Base-by-base conservation (phyloP, 2,888 invertebrate genomes). In the Melanchra persicariae region DNA sequence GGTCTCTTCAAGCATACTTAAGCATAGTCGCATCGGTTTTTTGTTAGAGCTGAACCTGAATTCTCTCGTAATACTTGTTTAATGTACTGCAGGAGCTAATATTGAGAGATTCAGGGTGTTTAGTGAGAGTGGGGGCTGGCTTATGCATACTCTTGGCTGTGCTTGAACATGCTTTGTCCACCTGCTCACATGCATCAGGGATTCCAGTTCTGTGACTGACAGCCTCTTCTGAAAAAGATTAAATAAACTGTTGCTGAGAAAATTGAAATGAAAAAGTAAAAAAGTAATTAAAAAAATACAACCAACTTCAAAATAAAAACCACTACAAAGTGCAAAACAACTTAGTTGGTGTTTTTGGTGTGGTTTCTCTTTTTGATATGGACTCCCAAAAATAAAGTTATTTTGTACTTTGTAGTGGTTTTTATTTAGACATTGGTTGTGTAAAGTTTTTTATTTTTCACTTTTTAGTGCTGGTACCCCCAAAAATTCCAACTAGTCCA, bases 81-180 rank as follows among this genome's bases (percentile, higher is more conserved):
- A 95, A 87, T 95, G 94, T 59, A 90, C 92, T 22, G 91, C 90
- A 0, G 95, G 95, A 17, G 95, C 94, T 40, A 93, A 85, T 34
- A 93, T 82, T 40, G 92, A 89, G 54, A 96, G 87, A 24, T 86
- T 90, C 51, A 96, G 81, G 19, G 93, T 91, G 47, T 93, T 91
- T 10, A 96, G 80, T 22, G 86, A 88, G 30, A 95, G 80, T 0
- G 94, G 93, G 2, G 90, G 83, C 58, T 89, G 86, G 65, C 78
- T 88, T 0, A 87, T 82, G 78, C 97, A 96, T n/a, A 98, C 93
- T 87, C 94, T 96, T 0, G 97, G 96, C 72, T 97, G 96, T 73
- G 97, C 97, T 87, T 98, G 98, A 71, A 98, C 92, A 87, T 98
- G 97, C 89, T 97, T 97, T 82, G 97, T 97, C 98, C 98, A 98